A percentile compares a stretch with the other conserved stretches of the same genome.
Evolutionary conservation across 2,113 vertebrate species (phyloP).

Genomic region (Zapornia atra): DNA sequence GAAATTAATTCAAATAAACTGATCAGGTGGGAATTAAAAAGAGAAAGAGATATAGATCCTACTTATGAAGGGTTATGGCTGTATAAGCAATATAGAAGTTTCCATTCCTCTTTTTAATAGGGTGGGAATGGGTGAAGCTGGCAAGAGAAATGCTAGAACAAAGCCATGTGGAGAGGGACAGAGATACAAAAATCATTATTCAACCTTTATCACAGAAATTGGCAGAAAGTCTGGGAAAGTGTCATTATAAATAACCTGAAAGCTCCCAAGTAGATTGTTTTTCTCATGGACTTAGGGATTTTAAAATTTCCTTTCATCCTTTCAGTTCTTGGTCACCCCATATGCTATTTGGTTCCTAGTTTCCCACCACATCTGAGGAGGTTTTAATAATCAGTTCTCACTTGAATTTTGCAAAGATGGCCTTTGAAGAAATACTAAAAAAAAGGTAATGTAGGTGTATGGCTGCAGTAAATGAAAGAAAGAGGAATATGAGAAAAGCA

Average conservation of each 20-base stretch:
- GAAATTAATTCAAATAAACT: conserved; percentile 15
- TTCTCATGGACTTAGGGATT: not conserved
- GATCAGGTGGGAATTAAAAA: not conserved
- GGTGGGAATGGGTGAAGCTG: not conserved
- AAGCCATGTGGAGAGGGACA: not conserved
- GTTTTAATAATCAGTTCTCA: not conserved
- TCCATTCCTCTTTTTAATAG: not conserved
- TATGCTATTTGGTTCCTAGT: not conserved
- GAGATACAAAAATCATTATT: not conserved
- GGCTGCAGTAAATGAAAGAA: not conserved
- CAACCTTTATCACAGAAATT: not conserved
- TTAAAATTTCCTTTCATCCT: not conserved
- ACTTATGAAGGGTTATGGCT: not conserved
- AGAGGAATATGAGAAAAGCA: not conserved
- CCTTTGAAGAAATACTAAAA: not conserved
- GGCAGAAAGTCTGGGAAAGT: not conserved
- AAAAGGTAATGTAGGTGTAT: not conserved
- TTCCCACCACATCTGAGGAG: not conserved
- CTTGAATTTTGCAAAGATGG: not conserved
- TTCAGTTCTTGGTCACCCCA: not conserved
- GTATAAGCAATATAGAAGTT: not conserved
- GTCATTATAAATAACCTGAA: not conserved
- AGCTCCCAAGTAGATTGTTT: not conserved
- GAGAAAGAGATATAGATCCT: not conserved
- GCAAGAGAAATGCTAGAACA: not conserved